A percentile compares a stretch with the other conserved stretches of the same genome.
Evolutionary conservation across 2,797 vertebrate genomes (phyloP).

Genomic region (Chromobotia macracanthus): DNA sequence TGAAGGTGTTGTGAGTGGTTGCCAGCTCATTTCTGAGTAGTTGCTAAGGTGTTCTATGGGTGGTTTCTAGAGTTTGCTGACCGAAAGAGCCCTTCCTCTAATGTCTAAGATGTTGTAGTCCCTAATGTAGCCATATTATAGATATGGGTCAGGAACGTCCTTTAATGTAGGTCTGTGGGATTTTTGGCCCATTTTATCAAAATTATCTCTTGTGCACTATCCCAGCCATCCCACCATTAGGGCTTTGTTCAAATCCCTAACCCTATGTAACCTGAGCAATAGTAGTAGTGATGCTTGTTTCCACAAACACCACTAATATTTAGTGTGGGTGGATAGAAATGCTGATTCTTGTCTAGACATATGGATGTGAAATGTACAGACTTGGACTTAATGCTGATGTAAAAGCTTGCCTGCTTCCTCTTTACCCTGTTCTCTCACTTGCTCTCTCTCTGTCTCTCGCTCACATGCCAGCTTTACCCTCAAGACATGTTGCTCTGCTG

Average conservation of each 20-base stretch:
- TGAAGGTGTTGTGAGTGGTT: no score
- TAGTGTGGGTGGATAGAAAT: slow-evolving; percentile 19
- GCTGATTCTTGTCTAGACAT: slow-evolving; percentile 37
- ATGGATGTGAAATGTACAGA: slow-evolving; percentile 10
- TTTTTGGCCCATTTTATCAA: no score
- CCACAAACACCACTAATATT: background rate
- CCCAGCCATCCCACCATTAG: no score
- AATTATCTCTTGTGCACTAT: no score
- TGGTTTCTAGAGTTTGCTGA: no score
- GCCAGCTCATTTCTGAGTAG: no score
- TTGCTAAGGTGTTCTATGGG: no score
- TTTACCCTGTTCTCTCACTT: background rate
- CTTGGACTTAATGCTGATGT: slow-evolving; percentile 13
- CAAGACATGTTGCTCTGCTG: slow-evolving; percentile 10
- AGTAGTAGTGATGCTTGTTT: slow-evolving; percentile 6
- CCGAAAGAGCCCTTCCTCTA: no score
- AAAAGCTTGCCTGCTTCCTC: background rate
- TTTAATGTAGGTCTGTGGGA: no score
- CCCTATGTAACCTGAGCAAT: background rate
- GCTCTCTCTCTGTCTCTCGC: background rate
- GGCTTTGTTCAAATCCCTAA: background rate
- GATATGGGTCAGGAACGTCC: no score
- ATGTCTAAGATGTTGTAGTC: no score
- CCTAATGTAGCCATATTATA: no score
- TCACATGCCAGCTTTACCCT: slow-evolving; percentile 20